Evolutionary conservation across 2,113 vertebrate genomes (phyloP), one percentile per base, ranked within the genome.

Genomic region (Miniopterus natalensis): DNA sequence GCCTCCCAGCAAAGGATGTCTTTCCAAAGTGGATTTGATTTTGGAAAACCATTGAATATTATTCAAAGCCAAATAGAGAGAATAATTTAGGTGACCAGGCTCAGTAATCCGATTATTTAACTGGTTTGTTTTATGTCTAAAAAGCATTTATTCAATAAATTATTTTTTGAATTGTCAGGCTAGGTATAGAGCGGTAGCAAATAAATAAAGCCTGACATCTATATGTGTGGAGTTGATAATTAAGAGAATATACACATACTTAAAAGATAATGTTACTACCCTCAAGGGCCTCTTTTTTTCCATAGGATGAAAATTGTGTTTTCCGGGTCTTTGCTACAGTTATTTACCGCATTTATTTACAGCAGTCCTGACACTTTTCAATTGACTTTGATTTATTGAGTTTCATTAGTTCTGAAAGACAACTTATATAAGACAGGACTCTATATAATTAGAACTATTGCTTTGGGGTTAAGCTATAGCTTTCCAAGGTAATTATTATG

Each of bases 21-120:
- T 84, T 84, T 65, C 47, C 55, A 79, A 92, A 74, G 59, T 47
- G 21, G 6, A 88, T 71, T 73, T 87, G 51, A 84, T 84, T 91
- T 88, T 73, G 78, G 17, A 36, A 74, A 91, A 63, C 14, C n/a
- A 74, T 66, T 10, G 61, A 59, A 66, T 59, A 8, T 14, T 17
- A 84, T 65, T 70, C 18, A 88, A 88, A 53, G 49, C 40, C n/a
- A 91, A 40, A 21, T 88, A 29, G 25, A 61, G 29, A 84, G 63
- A 79, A 75, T 61, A 85, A 88, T 61, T 88, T 61, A 73, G 45
- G 23, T 61, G 29, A 59, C 63, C 11, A 88, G 27, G 6, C 49
- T 66, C 31, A 95, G 55, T 42, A 84, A 91, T 66, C 86, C 10
- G 11, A 27, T 27, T n/a, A 71, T 36, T 87, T 80, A 40, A 47